Evolutionary conservation across 2,797 vertebrate species (phyloP).

Genomic region (Tapera naevia): DNA sequence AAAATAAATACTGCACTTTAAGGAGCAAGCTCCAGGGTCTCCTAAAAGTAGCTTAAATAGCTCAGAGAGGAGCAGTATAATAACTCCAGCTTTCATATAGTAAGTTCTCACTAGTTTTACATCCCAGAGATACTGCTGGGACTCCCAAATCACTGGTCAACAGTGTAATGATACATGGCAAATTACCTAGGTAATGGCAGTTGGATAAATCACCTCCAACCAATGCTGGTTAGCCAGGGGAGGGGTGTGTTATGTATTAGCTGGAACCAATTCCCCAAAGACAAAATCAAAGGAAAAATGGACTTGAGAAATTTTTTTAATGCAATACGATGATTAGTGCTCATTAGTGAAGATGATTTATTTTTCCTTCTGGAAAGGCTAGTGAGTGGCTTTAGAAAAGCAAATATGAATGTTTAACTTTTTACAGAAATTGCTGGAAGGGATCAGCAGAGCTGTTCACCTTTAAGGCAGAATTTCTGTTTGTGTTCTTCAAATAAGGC

Average conservation of each 20-base stretch:
- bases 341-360: constrained; percentile 57
- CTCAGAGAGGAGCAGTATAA: constrained; percentile 44
- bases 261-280: constrained; percentile 42
- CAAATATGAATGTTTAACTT: constrained; percentile 18
- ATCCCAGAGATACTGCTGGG: constrained; percentile 42
- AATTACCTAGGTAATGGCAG: constrained; percentile 61
- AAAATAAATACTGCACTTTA: constrained; percentile 58
- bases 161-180: constrained; percentile 60
- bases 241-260: constrained; percentile 9
- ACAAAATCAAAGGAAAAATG: constrained; percentile 51
- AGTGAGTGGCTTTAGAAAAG: constrained; percentile 43
- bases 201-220: constrained; percentile 51
- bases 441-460: constrained; percentile 4
- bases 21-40: constrained; percentile 57
- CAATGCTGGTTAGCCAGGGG: constrained; percentile 21
- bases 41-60: constrained; percentile 58
- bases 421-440: constrained; percentile 11
- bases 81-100: constrained; percentile 43
- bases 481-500: constrained; percentile 50
- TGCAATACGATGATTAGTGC: constrained; percentile 44
- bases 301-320: not conserved
- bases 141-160: constrained; percentile 63
- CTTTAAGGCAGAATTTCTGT: constrained; percentile 25
- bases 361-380: constrained; percentile 30
- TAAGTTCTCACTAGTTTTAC: constrained; percentile 33